A percentile compares a stretch with the other conserved stretches of the same genome.
Conservation (phyloP, 2,888 invertebrate species). For the Andricus curvator region DNA sequence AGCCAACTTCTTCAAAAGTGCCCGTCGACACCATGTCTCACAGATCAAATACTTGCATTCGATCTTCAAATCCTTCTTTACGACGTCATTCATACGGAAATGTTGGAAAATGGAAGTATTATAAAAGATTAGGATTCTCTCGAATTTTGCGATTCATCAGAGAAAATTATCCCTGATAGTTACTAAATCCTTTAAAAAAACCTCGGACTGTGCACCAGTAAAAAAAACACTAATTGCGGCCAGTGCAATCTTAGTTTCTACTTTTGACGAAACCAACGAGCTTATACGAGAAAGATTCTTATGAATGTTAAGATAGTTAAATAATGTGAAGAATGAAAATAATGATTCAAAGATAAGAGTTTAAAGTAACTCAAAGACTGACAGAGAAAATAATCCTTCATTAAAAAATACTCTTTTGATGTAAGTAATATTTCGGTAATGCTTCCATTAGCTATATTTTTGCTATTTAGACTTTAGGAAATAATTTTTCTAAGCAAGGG, state of each 20-base stretch:
- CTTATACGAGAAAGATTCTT: not conserved
- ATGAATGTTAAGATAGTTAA: not conserved
- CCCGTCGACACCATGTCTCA: constrained; percentile 13
- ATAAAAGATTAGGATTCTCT: constrained; percentile 26
- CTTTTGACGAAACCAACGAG: constrained; percentile 19
- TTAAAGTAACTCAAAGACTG: constrained; percentile 20
- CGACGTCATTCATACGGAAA: constrained; percentile 73
- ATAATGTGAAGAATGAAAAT: not conserved
- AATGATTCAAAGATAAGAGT: constrained; percentile 8
- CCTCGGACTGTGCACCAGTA: not conserved
- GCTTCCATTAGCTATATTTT: constrained; percentile 31
- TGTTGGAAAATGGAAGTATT: constrained; percentile 46
- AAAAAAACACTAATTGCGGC: not conserved
- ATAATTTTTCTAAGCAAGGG: not conserved
- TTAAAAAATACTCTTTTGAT: not conserved
- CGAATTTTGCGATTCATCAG: constrained; percentile 25
- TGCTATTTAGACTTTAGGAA: not conserved
- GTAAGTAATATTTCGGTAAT: constrained; percentile 1
- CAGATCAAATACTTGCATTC: constrained; percentile 40
- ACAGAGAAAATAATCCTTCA: not conserved
- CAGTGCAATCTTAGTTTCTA: constrained; percentile 29
- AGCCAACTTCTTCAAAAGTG: constrained; percentile 28
- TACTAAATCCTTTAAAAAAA: not conserved
- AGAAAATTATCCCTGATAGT: constrained; percentile 35
- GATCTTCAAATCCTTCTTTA: constrained; percentile 22